Evolutionary conservation across 2,113 vertebrate species (phyloP).

Genomic region (Saguinus midas): DNA sequence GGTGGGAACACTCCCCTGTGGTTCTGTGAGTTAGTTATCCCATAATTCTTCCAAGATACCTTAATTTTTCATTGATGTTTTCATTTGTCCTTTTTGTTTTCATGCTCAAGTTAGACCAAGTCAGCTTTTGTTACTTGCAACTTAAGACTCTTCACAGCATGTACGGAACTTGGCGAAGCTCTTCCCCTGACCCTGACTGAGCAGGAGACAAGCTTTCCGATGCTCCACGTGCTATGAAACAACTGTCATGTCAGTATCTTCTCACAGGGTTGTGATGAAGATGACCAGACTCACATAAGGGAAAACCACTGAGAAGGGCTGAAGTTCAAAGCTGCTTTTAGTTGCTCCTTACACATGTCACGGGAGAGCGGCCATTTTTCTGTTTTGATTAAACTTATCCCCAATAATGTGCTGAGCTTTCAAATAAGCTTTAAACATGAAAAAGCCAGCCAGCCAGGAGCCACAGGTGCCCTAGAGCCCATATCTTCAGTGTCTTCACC

Average conservation of each 20-base stretch:
- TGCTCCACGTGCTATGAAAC: rapidly evolving
- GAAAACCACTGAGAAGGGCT: neutral
- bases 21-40: neutral
- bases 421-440: too few relatives aligned
- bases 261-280: too few relatives aligned
- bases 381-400: neutral
- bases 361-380: neutral
- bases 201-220: too few relatives aligned
- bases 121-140: neutral
- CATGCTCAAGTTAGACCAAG: neutral
- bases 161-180: neutral
- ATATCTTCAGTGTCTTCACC: rapidly evolving
- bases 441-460: neutral
- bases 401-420: neutral
- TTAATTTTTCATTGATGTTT: neutral
- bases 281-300: rapidly evolving
- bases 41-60: rapidly evolving
- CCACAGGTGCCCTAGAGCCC: neutral
- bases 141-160: neutral
- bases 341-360: rapidly evolving
- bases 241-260: rapidly evolving
- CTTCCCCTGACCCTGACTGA: too few relatives aligned
- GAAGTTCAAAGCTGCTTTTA: too few relatives aligned
- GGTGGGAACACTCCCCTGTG: rapidly evolving
- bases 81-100: neutral